A percentile compares a stretch with the other conserved stretches of the same genome.
These are phyloP conservation scores for Rhynchotus rufescens DNA, from an alignment of 2,797 vertebrate species.

Conservation along the genomic window DNA sequence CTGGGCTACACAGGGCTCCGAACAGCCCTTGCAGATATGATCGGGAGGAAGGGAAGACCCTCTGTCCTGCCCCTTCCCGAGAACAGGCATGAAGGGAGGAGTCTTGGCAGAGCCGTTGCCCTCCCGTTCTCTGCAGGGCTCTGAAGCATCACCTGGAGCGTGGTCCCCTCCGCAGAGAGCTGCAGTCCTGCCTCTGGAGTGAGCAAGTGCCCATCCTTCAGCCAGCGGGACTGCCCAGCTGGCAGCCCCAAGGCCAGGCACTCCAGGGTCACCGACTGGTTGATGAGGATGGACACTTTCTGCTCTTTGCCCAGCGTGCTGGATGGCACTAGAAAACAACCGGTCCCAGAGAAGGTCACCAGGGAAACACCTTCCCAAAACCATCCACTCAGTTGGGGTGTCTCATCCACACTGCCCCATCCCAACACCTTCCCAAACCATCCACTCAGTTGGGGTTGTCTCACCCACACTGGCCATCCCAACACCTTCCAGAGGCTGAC, in stretches of 20 bases:
- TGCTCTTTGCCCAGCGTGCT: conserved; percentile 58
- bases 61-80: background rate
- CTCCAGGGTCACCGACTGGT: conserved; percentile 46
- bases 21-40: background rate
- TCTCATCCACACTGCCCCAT: no score
- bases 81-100: rapidly evolving
- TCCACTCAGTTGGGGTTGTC: no score
- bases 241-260: conserved; percentile 20
- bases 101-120: background rate
- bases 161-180: conserved; percentile 35
- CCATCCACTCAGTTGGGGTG: no score
- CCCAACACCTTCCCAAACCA: no score
- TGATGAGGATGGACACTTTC: conserved; percentile 53
- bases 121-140: conserved; percentile 48
- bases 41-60: background rate
- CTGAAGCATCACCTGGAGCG: conserved; percentile 65
- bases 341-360: background rate
- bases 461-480: no score
- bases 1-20: background rate
- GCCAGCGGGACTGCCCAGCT: conserved; percentile 47
- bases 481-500: background rate
- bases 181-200: background rate
- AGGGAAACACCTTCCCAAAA: background rate
- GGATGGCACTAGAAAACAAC: conserved; percentile 35
- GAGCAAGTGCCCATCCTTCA: conserved; percentile 71